phyloP scores from a whole-genome alignment of 92 coral and sea anemone species.

The Virgularia gustaviana region DNA sequence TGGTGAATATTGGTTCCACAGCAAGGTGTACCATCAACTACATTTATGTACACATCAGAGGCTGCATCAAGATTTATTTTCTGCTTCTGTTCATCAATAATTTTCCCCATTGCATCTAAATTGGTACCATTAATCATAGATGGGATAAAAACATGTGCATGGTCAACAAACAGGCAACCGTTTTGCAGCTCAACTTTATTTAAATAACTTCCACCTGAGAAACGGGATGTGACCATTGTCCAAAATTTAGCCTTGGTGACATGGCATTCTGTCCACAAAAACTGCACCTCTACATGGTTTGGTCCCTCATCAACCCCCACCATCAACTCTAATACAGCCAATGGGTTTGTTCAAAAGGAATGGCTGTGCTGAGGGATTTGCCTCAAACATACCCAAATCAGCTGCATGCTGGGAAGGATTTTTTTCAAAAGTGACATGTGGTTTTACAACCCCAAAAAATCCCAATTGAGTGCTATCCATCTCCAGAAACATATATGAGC shows the following conservation, averaged over 20 bases:
- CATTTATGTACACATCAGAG: too few relatives aligned
- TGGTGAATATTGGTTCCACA: too few relatives aligned
- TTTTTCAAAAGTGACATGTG: constrained; percentile 15
- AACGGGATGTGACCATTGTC: constrained; percentile 34
- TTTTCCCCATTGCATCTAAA: constrained; percentile 25
- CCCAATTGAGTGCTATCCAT: constrained; percentile 48
- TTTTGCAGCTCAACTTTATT: constrained; percentile 39
- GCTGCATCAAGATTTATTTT: too few relatives aligned
- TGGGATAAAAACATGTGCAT: constrained; percentile 39
- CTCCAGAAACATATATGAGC: constrained; percentile 51
- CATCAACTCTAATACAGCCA: constrained; percentile 45
- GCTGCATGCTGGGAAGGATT: constrained; percentile 54
- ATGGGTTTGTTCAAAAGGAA: constrained; percentile 14
- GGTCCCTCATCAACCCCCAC: constrained; percentile 43
- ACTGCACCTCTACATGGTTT: constrained; percentile 23
- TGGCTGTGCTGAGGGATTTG: constrained; percentile 8
- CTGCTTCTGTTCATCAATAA: background rate
- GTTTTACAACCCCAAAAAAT: constrained; percentile 43
- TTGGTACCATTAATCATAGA: constrained; percentile 40
- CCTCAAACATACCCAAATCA: constrained; percentile 17
- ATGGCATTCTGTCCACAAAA: constrained; percentile 52
- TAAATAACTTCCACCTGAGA: constrained; percentile 52
- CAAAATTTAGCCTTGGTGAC: constrained; percentile 32
- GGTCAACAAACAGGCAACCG: constrained; percentile 42
- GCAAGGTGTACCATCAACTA: too few relatives aligned